These are phyloP conservation scores for Dryobates pubescens DNA, from an alignment of 2,797 vertebrate species.

Conservation along the genomic window DNA sequence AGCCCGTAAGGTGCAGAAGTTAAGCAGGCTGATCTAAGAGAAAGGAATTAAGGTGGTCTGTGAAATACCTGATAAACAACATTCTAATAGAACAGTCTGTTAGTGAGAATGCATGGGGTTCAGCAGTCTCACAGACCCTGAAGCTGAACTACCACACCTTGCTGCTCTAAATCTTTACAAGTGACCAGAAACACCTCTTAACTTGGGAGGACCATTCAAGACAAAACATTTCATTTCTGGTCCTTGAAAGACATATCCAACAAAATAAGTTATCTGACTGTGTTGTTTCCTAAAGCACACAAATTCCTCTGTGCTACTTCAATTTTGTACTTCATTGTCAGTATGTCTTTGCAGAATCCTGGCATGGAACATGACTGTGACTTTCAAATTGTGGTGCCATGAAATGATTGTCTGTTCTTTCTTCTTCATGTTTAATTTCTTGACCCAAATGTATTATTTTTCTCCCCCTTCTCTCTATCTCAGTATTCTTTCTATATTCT, in stretches of 20 bases:
- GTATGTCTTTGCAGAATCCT: background rate
- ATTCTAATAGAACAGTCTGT: background rate
- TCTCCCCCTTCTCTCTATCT: constrained; percentile 16
- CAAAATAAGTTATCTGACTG: background rate
- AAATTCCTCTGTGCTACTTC: background rate
- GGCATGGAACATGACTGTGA: background rate
- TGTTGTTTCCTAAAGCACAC: background rate
- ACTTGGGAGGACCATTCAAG: background rate
- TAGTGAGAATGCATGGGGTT: background rate
- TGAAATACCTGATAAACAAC: constrained; percentile 65
- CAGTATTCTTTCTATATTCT: constrained; percentile 41
- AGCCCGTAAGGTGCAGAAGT: constrained; percentile 59
- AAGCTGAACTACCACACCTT: background rate
- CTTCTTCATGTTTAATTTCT: constrained; percentile 39
- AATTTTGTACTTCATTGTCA: constrained; percentile 1
- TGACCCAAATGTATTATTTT: constrained; percentile 32
- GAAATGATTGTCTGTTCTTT: constrained; percentile 42
- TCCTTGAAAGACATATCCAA: background rate
- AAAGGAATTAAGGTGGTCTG: constrained; percentile 67
- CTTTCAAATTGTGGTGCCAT: constrained; percentile 9
- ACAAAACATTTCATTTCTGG: constrained; percentile 11
- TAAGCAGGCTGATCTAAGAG: constrained; percentile 60
- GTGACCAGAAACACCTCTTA: background rate
- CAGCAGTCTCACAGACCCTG: background rate
- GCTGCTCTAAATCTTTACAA: background rate